Evolutionary conservation across 2,113 vertebrate species (phyloP), one percentile per base, ranked within the genome.

Genomic region (Hemichromis elongatus): DNA sequence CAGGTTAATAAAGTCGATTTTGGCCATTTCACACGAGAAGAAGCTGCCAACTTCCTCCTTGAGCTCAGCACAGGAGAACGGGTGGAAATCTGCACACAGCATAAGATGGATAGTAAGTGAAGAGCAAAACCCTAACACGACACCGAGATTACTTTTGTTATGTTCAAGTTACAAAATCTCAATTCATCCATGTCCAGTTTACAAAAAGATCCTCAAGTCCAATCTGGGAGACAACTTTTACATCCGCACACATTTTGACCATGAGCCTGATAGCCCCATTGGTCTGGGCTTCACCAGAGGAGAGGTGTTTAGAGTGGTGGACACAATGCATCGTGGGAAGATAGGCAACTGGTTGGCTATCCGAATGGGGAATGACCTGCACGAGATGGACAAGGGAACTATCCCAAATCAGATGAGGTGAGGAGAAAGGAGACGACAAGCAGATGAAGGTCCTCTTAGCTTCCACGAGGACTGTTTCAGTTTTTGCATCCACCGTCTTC

Each of bases 241-340:
- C 90, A 95, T 99, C 90, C 98, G 99, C 45, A 97, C 97, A 0
- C 99, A 99, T 94, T 99, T 98, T 56, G 98, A 99, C 89, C 96
- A 98, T 0, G 97, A 98, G 86, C 94, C 97, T 1, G 97, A 97
- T 1, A 86, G 90, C 0, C 96, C 94, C 0, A 94, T 94, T 0
- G 96, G 97, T 28, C 94, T 99, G 92, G 96, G 95, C 94, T 99
- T 99, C 33, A 95, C 95, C 16, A 96, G 98, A 0, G 99, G 99
- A 0, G 98, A 99, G 0, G 94, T 99, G 88, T 99, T 99, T 96
- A 97, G 98, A 0, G 98, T 99, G 78, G 80, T 99, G 90, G 98
- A 99, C 94, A 99, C 99, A 1, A 96, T 99, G 97, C 95, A 98
- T 87, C 94, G 79, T 0, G 95, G 97, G 77, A 97, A 96, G 50